Percentiles rank a stretch among this genome's conserved stretches.
These are phyloP conservation scores for Hylaeus anthracinus DNA, from an alignment of 1,140 invertebrate species.

Conservation along the genomic window DNA sequence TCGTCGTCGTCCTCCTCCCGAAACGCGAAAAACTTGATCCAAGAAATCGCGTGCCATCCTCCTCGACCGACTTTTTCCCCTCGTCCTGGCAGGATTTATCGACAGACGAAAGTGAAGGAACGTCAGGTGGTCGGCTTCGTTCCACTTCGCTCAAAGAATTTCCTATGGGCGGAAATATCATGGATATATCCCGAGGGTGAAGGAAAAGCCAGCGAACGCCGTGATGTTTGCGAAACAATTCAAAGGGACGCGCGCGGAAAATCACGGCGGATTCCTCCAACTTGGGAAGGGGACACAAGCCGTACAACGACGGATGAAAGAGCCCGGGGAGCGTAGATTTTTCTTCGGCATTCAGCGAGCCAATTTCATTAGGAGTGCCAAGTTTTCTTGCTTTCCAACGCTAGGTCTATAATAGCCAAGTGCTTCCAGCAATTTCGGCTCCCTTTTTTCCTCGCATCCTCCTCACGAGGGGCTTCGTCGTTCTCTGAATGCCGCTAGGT, in stretches of 20 bases:
- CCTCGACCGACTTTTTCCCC: neutral
- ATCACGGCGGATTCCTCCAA: conserved; percentile 35
- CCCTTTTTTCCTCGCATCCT: neutral
- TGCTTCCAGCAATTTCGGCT: neutral
- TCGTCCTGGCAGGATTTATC: neutral
- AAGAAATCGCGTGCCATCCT: neutral
- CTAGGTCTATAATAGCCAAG: neutral
- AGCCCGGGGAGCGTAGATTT: neutral
- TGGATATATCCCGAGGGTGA: conserved; percentile 1
- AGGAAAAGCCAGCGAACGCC: neutral
- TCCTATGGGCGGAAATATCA: neutral
- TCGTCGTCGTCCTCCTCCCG: neutral
- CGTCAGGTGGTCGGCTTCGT: neutral
- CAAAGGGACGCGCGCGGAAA: conserved; percentile 7
- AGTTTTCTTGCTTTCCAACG: neutral
- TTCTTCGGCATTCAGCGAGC: neutral
- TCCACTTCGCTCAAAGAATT: neutral
- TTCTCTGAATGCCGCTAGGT: neutral
- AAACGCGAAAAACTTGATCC: neutral
- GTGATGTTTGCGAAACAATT: conserved; percentile 49
- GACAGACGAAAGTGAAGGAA: neutral
- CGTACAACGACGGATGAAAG: neutral
- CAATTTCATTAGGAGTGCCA: conserved; percentile 55
- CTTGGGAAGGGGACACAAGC: neutral
- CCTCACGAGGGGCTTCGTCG: neutral